Percentiles rank a stretch among this genome's conserved stretches.
Evolutionary conservation across 2,113 vertebrate genomes (phyloP).

Genomic region (Chamaea fasciata): DNA sequence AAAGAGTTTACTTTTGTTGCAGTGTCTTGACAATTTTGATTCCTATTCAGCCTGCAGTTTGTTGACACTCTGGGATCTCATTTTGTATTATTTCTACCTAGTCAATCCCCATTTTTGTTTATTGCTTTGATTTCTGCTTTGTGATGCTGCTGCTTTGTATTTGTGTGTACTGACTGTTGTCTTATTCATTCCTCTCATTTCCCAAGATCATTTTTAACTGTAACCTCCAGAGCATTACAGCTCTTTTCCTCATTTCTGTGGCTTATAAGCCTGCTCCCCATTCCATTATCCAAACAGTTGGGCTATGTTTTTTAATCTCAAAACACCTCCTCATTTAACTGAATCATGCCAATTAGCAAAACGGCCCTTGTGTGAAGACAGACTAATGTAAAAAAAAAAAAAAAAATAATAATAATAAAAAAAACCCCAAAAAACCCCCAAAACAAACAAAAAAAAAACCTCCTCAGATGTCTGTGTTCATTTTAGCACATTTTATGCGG

Average conservation of each 20-base stretch:
- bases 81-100: conserved; percentile 24
- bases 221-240: conserved; percentile 20
- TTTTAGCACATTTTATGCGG: background rate
- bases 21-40: background rate
- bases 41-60: background rate
- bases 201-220: conserved; percentile 35
- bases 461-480: background rate
- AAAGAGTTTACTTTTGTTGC: background rate
- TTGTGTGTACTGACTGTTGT: background rate
- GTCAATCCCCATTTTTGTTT: conserved; percentile 25
- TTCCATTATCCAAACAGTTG: conserved; percentile 5
- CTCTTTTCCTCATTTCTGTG: background rate
- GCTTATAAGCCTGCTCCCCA: background rate
- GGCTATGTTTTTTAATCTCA: background rate
- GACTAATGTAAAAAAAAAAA: background rate
- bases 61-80: background rate
- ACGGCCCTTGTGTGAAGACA: background rate
- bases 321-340: background rate
- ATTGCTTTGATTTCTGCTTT: conserved; percentile 38
- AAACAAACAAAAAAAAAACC: background rate
- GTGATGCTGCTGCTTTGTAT: conserved; percentile 16
- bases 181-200: conserved; percentile 27
- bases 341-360: background rate
- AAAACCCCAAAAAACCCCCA: too few relatives aligned
- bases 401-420: too few relatives aligned